Evolutionary conservation across 2,113 vertebrate species (phyloP).

Genomic region (Tachysurus vachellii): DNA sequence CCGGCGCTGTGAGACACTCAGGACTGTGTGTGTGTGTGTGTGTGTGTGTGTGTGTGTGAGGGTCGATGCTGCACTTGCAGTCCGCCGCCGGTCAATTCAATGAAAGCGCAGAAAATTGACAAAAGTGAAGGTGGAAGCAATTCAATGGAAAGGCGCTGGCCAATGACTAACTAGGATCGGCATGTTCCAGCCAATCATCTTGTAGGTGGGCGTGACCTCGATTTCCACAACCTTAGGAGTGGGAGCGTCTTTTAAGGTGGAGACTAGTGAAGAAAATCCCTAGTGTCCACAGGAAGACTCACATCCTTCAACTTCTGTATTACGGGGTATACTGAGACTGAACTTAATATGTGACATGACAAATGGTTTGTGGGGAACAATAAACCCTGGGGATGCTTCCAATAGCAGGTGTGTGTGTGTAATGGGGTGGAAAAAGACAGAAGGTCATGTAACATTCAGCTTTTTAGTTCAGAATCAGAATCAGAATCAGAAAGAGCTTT

Average conservation of each 20-base stretch:
- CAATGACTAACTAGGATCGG: slow-evolving; percentile 60
- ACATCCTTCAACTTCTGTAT: not conserved
- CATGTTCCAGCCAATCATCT: slow-evolving; percentile 62
- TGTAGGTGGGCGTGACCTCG: slow-evolving; percentile 53
- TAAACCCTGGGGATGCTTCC: not conserved
- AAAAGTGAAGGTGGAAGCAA: slow-evolving; percentile 75
- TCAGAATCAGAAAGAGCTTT: no score
- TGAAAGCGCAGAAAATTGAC: slow-evolving; percentile 72
- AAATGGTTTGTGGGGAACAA: not conserved
- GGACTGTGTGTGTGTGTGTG: slow-evolving; percentile 1
- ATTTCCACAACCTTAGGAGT: not conserved
- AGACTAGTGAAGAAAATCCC: slow-evolving; percentile 35
- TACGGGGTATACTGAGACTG: not conserved
- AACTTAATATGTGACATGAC: not conserved
- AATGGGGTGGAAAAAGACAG: not conserved
- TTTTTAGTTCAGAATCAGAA: no score
- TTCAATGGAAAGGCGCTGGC: slow-evolving; percentile 63
- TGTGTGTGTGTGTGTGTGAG: no score
- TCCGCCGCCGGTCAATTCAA: slow-evolving; percentile 64
- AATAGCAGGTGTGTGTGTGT: not conserved
- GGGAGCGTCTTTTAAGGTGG: slow-evolving; percentile 64
- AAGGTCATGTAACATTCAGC: not conserved
- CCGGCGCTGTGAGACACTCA: not conserved
- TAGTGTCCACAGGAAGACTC: not conserved
- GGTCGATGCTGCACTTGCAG: slow-evolving; percentile 49